These are phyloP conservation scores for Cantharis nigra DNA, from an alignment of 2,888 invertebrate genomes.

Conservation along the genomic window DNA sequence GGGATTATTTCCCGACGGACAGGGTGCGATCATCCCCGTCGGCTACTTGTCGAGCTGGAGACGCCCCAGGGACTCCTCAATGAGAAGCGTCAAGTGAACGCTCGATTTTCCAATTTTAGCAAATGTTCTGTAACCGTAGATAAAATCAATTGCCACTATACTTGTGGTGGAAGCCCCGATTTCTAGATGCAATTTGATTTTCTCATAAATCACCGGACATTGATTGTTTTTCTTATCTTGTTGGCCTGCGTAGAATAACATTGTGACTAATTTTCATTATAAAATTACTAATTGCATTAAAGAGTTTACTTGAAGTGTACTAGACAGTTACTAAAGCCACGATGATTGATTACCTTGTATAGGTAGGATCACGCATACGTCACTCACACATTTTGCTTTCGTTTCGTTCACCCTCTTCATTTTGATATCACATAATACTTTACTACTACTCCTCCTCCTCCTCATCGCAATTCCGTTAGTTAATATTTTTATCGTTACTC, in stretches of 20 bases:
- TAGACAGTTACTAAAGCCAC: constrained; percentile 37
- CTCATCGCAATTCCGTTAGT: not conserved
- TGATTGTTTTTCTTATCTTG: constrained; percentile 35
- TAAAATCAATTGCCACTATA: constrained; percentile 49
- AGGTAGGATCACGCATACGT: constrained; percentile 38
- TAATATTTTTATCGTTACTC: not conserved
- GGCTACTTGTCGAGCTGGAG: constrained; percentile 35
- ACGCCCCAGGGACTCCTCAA: constrained; percentile 31
- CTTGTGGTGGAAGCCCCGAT: constrained; percentile 33
- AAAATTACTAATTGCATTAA: constrained; percentile 37
- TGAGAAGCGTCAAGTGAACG: constrained; percentile 41
- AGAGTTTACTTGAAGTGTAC: constrained; percentile 31
- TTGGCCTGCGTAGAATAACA: not conserved
- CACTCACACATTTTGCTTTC: constrained; percentile 36
- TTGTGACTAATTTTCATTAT: constrained; percentile 25
- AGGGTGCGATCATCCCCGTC: constrained; percentile 34
- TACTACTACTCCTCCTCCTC: not conserved
- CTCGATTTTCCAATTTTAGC: constrained; percentile 45
- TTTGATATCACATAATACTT: constrained; percentile 7
- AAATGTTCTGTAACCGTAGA: constrained; percentile 47
- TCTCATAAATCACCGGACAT: constrained; percentile 43
- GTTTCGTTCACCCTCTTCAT: constrained; percentile 26
- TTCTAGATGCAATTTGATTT: constrained; percentile 43
- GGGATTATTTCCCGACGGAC: constrained; percentile 34
- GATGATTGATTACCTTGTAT: constrained; percentile 44